Conservation (phyloP, 2,888 invertebrate genomes). For the Aspidapion aeneum region DNA sequence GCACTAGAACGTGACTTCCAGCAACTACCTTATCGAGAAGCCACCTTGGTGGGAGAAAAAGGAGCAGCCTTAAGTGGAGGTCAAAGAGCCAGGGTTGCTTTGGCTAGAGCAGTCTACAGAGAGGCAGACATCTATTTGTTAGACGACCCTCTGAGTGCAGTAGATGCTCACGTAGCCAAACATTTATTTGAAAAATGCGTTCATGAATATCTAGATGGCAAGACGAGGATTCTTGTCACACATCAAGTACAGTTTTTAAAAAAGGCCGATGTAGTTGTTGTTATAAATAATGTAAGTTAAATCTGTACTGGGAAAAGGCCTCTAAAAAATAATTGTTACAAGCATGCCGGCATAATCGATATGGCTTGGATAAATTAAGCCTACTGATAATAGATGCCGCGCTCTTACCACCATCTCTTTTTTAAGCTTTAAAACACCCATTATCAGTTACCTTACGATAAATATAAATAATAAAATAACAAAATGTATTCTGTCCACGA, state of each 20-base stretch:
- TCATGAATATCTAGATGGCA: slow-evolving; percentile 52
- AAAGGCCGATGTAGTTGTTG: slow-evolving; percentile 61
- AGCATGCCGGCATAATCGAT: too few species aligned
- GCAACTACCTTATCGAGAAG: slow-evolving; percentile 68
- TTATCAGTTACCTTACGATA: too few species aligned
- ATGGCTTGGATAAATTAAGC: too few species aligned
- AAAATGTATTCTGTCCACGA: too few species aligned
- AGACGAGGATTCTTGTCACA: slow-evolving; percentile 75
- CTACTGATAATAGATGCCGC: too few species aligned
- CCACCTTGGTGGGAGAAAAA: slow-evolving; percentile 74
- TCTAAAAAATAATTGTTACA: too few species aligned
- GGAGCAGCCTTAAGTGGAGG: slow-evolving; percentile 78
- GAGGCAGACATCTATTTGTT: slow-evolving; percentile 73
- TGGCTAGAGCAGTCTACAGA: slow-evolving; percentile 75
- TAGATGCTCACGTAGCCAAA: slow-evolving; percentile 72
- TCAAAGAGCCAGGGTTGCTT: slow-evolving; percentile 74
- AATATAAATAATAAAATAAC: too few species aligned
- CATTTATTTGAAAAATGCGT: slow-evolving; percentile 75
- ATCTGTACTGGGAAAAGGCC: too few species aligned
- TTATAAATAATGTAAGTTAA: slow-evolving; percentile 57
- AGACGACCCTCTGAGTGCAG: slow-evolving; percentile 79
- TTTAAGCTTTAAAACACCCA: too few species aligned
- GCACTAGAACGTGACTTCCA: slow-evolving; percentile 67
- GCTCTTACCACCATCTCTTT: too few species aligned
- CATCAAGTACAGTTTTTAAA: slow-evolving; percentile 80